Evolutionary conservation across 1,140 invertebrate genomes (phyloP), one percentile per base, ranked within the genome.

Genomic region (Trichoplusia ni): DNA sequence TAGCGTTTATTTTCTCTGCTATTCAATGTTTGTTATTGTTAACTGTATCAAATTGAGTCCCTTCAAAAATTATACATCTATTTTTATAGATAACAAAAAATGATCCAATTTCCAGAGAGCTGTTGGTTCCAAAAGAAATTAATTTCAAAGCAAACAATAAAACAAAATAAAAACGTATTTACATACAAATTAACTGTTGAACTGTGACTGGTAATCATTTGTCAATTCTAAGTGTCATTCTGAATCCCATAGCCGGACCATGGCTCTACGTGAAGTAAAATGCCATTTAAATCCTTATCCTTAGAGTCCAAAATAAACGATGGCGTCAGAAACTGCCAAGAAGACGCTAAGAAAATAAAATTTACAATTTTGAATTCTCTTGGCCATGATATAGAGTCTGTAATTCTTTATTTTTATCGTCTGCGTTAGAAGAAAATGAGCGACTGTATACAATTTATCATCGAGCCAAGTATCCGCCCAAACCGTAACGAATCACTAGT

Each of bases 401-500:
- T 8, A 29, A 35, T 60, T 23, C 18, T 19, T 13, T 4, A 5
- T 16, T 47, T 33, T n/a, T 16, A 21, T 25, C 19, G 56, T 14
- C 7, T 35, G 29, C 29, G 37, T 35, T 40, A 37, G 49, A 40
- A 62, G 73, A 82, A 81, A 79, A 86, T 83, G 79, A 86, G 67
- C 68, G 81, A 81, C 67, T 77, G 79, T 64, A 69, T 73, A 79
- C 75, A 81, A 89, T 89, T 89, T 82, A 89, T 89, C 86, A 89
- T 89, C 79, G 54, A 66, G 68, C 63, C 77, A 86, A 87, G 84
- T 87, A 87, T 87, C 81, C 84, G 84, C 86, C 84, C 86, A 76
- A 70, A 67, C 77, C 82, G 80, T 80, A 86, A 89, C 86, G 78
- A 86, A 89, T 87, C 77, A 74, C 82, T 83, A 82, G 81, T 87